phyloP scores from a whole-genome alignment of 1,140 invertebrate genomes.

The Geopemphigus sp. region DNA sequence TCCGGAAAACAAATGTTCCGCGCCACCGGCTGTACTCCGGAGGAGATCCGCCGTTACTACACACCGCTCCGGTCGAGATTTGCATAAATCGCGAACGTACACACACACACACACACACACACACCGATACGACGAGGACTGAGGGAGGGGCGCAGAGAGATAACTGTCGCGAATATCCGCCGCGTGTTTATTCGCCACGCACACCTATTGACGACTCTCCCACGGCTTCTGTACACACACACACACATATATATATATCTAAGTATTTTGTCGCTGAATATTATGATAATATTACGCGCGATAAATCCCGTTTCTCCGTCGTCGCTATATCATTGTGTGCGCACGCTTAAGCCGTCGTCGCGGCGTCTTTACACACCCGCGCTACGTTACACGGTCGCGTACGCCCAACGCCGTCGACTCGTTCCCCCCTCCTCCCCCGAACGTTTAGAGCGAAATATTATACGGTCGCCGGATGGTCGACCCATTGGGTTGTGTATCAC shows the following conservation, averaged over 20 bases:
- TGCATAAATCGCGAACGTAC: conserved; percentile 8
- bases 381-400: neutral
- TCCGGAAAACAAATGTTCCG: conserved; percentile 36
- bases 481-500: too few relatives aligned
- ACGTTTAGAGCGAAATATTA: too few relatives aligned
- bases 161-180: conserved; percentile 14
- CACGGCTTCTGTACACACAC: neutral
- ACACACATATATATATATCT: neutral
- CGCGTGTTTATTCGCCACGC: conserved; percentile 3
- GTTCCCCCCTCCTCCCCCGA: too few relatives aligned
- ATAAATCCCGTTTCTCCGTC: neutral
- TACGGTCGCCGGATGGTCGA: too few relatives aligned
- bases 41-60: neutral
- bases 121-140: neutral
- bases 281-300: conserved; percentile 20
- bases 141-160: conserved; percentile 3
- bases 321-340: too few relatives aligned
- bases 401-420: too few relatives aligned
- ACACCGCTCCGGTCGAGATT: neutral
- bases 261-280: neutral
- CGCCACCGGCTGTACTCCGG: neutral
- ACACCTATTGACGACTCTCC: conserved; percentile 29
- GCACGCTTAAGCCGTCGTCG: neutral
- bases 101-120: neutral
- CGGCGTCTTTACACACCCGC: neutral